phyloP scores from a whole-genome alignment of 2,888 invertebrate species.

The Glaucopsyche alexis region DNA sequence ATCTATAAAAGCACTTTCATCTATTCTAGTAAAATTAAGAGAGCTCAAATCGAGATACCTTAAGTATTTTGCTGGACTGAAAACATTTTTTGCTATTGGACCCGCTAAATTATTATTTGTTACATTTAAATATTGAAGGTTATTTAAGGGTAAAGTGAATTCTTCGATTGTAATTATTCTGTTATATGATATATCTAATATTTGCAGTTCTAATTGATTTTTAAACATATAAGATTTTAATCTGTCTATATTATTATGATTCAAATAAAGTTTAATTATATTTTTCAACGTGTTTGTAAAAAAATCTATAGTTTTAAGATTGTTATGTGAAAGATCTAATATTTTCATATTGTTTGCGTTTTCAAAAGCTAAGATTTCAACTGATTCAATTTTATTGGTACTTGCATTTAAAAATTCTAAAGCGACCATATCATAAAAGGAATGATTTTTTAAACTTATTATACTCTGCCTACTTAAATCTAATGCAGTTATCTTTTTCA shows the following conservation, averaged over 20 bases:
- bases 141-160: conserved; percentile 55
- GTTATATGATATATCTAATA: conserved; percentile 60
- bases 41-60: conserved; percentile 59
- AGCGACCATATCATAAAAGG: conserved; percentile 50
- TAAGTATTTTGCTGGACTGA: conserved; percentile 60
- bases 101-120: conserved; percentile 53
- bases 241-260: conserved; percentile 51
- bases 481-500: conserved; percentile 48
- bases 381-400: conserved; percentile 49
- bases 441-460: conserved; percentile 46
- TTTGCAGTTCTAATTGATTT: conserved; percentile 50
- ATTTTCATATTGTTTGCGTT: conserved; percentile 44
- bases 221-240: conserved; percentile 49
- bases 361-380: conserved; percentile 53
- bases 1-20: conserved; percentile 54
- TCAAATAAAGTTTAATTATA: conserved; percentile 55
- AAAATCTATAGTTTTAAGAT: conserved; percentile 50
- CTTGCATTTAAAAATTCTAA: conserved; percentile 57
- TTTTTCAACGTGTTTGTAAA: conserved; percentile 48
- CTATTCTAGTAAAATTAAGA: conserved; percentile 53
- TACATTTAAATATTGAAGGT: conserved; percentile 59
- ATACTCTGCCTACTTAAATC: conserved; percentile 56
- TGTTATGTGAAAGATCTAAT: conserved; percentile 61
- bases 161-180: conserved; percentile 52
- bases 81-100: conserved; percentile 47